Evolutionary conservation across 2,888 invertebrate species (phyloP), one percentile per base, ranked within the genome.

Genomic region (Epistrophella euchroma): DNA sequence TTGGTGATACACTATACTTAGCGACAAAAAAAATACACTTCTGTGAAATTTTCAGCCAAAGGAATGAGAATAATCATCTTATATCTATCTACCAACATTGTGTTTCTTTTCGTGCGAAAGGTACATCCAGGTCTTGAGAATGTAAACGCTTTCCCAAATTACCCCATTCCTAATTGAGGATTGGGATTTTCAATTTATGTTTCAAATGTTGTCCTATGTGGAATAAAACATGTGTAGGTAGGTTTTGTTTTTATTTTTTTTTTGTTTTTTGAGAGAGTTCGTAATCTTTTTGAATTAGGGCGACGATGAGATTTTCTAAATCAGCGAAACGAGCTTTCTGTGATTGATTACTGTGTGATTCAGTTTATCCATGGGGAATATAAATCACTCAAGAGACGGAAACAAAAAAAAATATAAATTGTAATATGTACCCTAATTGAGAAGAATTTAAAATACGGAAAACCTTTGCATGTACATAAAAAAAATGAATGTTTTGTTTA

Each of bases 121-220:
- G 28, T 71, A 64, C 52, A 40, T 72, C 50, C 15, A 28, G 28
- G 28, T 55, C 45, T 55, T 40, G 15, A 60, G 37, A 22, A 32
- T 35, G 35, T 15, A 25, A 52, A 52, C 19, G 22, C 37, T 52
- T 68, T 52, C 37, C 4, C 22, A 68, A 68, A 82, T 60, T 25
- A 43, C 25, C 40, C 45, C 47, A 64, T 32, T 74, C 56, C 78
- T 83, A 83, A 83, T 83, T 83, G 83, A 83, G 68, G 56, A 76
- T 72, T 82, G 82, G 76, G 82, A 60, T 78, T 83, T 83, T 83
- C 83, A 83, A 83, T 83, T 83, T 83, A 83, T 78, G 78, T 78
- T 70, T 13, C 35, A 28, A 68, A 17, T 9, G 9, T 10, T 43
- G 52, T 19, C 28, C 13, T 40, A 37, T 60, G 9, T 19, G 43